Percentiles rank a stretch among this genome's conserved stretches.
These are phyloP conservation scores for Erythrocercus mccallii DNA, from an alignment of 2,113 vertebrate genomes.

Conservation along the genomic window DNA sequence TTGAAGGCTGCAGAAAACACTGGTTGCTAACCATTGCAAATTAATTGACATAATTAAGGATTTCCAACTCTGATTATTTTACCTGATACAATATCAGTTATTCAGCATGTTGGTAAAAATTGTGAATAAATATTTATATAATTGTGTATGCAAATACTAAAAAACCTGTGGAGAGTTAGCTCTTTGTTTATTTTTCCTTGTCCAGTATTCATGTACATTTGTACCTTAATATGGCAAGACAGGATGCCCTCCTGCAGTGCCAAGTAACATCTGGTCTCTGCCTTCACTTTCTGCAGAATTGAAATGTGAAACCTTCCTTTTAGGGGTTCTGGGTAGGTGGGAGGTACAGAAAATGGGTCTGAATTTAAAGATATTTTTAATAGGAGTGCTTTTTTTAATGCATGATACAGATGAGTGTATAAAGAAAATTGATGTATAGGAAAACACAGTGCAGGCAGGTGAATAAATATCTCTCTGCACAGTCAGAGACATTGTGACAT, in stretches of 20 bases:
- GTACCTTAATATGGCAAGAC: background rate
- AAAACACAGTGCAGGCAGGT: background rate
- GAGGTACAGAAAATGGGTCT: background rate
- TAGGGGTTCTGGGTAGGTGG: background rate
- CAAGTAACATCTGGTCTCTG: background rate
- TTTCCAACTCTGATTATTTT: background rate
- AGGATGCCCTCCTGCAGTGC: background rate
- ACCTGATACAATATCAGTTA: background rate
- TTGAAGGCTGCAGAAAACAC: background rate
- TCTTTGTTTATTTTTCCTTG: background rate
- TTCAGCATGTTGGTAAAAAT: background rate
- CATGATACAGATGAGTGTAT: rapidly evolving
- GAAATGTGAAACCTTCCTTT: background rate
- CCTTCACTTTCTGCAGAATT: background rate
- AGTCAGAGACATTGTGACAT: background rate
- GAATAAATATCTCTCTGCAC: background rate
- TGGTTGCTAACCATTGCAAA: background rate
- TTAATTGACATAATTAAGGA: background rate
- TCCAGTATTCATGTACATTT: background rate
- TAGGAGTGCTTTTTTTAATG: background rate
- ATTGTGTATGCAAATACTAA: background rate
- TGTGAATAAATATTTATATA: background rate
- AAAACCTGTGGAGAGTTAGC: background rate
- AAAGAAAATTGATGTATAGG: background rate
- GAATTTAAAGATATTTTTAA: background rate